Evolutionary conservation across 2,888 invertebrate genomes (phyloP), one percentile per base, ranked within the genome.

Genomic region (Spisula subtruncata): DNA sequence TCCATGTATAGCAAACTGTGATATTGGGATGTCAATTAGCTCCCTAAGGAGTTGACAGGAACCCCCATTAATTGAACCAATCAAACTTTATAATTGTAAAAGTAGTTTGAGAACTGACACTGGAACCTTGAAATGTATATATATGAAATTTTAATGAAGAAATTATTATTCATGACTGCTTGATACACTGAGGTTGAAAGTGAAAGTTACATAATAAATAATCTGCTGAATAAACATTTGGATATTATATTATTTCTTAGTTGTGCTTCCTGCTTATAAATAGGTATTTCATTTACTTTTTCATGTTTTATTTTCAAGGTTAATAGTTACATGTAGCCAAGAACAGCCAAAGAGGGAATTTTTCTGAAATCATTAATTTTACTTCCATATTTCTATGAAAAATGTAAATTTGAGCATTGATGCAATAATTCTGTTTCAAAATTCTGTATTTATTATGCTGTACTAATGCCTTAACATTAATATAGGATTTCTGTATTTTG

Each of bases 21-120:
- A 79, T 85, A 80, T 32, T 18, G 41, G 29, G 32, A 46, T 79
- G 85, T 41, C 85, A 79, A 56, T 56, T 75, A 80, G 51, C 16
- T 48, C 25, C 80, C 54, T 51, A 14, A 5, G 29, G 84, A 85
- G 85, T 46, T 80, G 85, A 56, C 85, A 85, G 79, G 85, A 75
- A 35, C 29, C 25, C 60, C 75, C 32, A n/a, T 75, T 84, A 84
- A 84, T 46, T 46, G n/a, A 51, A 84, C n/a, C 35, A 48, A 12
- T 48, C 32, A 75, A 29, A 41, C 16, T 75, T 84, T 29, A 4
- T 29, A 51, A 75, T 18, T 75, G 25, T 71, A 25, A 14, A 51
- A 71, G 48, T 75, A 51, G 0, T 16, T 35, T 83, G 75, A 84
- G 75, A 84, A 32, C 20, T 84, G 84, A 84, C 84, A 84, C 32